Evolutionary conservation across 2,797 vertebrate genomes (phyloP), one percentile per base, ranked within the genome.

Genomic region (Microctenopoma stevenorrisi): DNA sequence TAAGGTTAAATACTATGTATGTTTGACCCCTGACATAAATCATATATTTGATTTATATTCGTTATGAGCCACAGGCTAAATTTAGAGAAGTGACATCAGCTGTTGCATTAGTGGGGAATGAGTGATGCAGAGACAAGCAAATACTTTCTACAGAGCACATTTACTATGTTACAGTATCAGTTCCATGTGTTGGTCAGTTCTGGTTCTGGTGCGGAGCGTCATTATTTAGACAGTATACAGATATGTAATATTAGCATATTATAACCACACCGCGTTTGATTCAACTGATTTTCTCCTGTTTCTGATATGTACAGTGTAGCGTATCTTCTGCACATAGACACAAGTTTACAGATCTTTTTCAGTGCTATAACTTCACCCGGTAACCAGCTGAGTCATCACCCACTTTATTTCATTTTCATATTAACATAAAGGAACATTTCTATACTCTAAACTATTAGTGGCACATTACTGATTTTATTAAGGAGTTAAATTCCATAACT

Each of bases 41-140:
- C 46, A 56, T 46, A 58, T 62, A 59, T 42, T 13, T 33, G 46
- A 63, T 18, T 18, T 48, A 5, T 5, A 7, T 67, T 25, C 9
- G 44, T 74, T 44, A 53, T 3, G 15, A 68, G 69, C 59, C 42
- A 1, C 7, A 10, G 22, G 25, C 54, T 82, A 77, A 67, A 64
- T 62, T 76, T 82, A 84, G 70, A 30, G 4, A 1, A 0, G 16
- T 86, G 81, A 84, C 80, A 82, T 87, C 74, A 82, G 60, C 78
- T 72, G 77, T 63, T 65, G 53, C 30, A 33, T n/a, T 11, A 50
- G 18, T 15, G 44, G 7, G 2, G 52, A 46, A 14, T 11, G 44
- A 38, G 54, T 7, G 7, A n/a, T 57, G 82, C 76, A 68, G 72
- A 81, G 62, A 71, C 40, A 1, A 55, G 76, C 67, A 48, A n/a